Evolutionary conservation across 2,888 invertebrate species (phyloP), one percentile per base, ranked within the genome.

Genomic region (Cyclophora punctaria): DNA sequence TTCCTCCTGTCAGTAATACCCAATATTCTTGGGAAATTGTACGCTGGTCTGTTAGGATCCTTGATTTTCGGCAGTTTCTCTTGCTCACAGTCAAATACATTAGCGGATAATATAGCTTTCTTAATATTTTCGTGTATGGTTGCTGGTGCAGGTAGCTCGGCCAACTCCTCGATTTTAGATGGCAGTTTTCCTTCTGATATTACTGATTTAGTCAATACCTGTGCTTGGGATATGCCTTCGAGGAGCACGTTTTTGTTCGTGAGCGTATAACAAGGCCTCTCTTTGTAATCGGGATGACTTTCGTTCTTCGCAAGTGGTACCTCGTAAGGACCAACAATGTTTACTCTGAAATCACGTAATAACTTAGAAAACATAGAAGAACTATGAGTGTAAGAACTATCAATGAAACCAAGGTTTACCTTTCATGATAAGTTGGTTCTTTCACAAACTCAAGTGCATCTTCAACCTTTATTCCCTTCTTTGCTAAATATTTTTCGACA

Each of bases 131-230:
- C 84, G 75, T 93, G 90, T 50, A 91, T 70, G 56, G 78, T 66
- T 49, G 82, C 80, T 0, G 90, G 85, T 0, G 91, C 80, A 57
- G 91, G 81, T 48, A 90, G 67, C 41, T 78, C 70, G 6, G 90
- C 80, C 3, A 85, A 67, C 50, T 90, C 89, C 67, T 91, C 85
- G 49, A 93, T 81, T 57, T 80, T 84, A 5, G 90, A 80, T 0
- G 95, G 94, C 48, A 95, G 81, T 52, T 81, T 89, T 44, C 91
- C 80, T 58, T 92, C 80, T 52, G 92, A 77, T 71, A 91, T 86
- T 3, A 95, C 79, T 1, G 95, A 92, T 71, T 97, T 97, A 3
- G 95, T 95, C 4, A 97, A 80, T n/a, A 93, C 82, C 80, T 94
- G 93, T 0, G 95, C 95, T 83, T 97, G 97, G 2, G 90, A 75